Percentiles rank a stretch among this genome's conserved stretches.
phyloP scores from a whole-genome alignment of 2,113 vertebrate species.

The Apteryx mantelli region DNA sequence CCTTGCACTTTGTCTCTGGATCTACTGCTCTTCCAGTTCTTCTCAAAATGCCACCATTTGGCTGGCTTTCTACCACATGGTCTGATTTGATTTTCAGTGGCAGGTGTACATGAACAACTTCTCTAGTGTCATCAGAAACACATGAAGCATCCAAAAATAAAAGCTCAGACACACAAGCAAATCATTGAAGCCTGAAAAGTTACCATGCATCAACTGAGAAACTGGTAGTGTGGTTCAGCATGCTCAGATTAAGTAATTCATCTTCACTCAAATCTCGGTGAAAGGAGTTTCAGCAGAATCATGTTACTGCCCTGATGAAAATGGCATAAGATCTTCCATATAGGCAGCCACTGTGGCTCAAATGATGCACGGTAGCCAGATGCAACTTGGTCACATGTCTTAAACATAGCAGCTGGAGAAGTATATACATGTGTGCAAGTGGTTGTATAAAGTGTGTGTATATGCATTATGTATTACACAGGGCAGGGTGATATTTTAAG shows the following conservation, averaged over 20 bases:
- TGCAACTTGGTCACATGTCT: background rate
- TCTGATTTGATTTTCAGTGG: background rate
- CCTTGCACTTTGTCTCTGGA: background rate
- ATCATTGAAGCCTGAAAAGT: background rate
- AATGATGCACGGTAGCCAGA: background rate
- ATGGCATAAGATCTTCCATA: background rate
- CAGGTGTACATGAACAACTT: background rate
- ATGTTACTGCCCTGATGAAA: background rate
- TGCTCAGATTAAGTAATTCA: background rate
- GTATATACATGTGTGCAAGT: background rate
- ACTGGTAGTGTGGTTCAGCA: background rate
- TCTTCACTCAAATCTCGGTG: background rate
- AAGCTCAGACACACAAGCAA: fast-evolving
- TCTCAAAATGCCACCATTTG: background rate
- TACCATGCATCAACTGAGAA: background rate
- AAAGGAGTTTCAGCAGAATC: background rate
- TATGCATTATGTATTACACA: background rate
- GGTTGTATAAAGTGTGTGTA: no score
- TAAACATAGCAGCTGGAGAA: background rate
- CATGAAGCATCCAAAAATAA: background rate
- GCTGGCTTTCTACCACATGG: background rate
- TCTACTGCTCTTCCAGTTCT: background rate
- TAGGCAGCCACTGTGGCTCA: background rate
- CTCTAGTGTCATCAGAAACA: background rate
- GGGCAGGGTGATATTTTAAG: background rate